These are phyloP conservation scores for Microplitis deprimator DNA, from an alignment of 2,888 invertebrate genomes.

Conservation along the genomic window DNA sequence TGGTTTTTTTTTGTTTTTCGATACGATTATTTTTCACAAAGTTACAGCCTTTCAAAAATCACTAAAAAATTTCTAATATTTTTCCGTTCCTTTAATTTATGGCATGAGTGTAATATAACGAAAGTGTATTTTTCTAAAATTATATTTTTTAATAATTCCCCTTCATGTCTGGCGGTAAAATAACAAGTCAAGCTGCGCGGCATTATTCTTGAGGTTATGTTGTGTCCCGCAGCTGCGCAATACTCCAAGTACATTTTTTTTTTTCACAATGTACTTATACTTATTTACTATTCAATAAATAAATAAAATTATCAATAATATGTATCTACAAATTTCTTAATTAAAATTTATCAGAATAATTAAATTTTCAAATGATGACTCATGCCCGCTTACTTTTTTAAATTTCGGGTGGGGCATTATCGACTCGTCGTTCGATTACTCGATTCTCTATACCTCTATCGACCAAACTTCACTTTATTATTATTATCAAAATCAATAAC, in stretches of 20 bases:
- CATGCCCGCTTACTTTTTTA: neutral
- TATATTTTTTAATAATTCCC: neutral
- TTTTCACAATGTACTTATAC: neutral
- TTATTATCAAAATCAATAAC: too few species aligned
- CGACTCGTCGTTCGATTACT: constrained; percentile 19
- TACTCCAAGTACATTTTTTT: neutral
- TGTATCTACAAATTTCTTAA: too few species aligned
- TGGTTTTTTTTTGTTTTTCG: too few species aligned
- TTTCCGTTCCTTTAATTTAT: too few species aligned
- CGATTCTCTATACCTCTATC: neutral
- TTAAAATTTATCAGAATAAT: neutral
- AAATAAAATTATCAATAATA: neutral
- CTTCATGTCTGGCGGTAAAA: neutral
- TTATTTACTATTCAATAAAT: neutral
- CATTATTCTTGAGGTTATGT: neutral
- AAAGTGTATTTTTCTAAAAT: neutral
- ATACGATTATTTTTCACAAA: too few species aligned
- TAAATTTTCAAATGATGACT: neutral
- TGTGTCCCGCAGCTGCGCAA: constrained; percentile 9
- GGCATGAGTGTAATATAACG: neutral
- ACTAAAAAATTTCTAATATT: too few species aligned
- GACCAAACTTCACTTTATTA: neutral
- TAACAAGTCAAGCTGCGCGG: neutral
- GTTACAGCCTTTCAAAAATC: too few species aligned
- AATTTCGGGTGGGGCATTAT: constrained; percentile 1